Evolutionary conservation across 2,888 invertebrate genomes (phyloP), one percentile per base, ranked within the genome.

Genomic region (Teinopalpus imperialis): DNA sequence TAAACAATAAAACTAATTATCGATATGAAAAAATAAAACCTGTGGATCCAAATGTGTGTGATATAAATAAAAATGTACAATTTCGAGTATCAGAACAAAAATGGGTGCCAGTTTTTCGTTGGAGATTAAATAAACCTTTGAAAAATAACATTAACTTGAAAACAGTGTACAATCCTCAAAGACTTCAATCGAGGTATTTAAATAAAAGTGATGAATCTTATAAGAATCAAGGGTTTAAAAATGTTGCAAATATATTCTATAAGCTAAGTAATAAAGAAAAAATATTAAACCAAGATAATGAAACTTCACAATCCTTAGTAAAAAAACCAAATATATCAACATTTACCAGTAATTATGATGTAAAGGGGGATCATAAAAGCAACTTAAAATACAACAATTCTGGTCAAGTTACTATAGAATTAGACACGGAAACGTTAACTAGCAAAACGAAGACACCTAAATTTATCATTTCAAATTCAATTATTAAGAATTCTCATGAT

Each of bases 31-130:
- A 8, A 5, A 13, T 4, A 1, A 8, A 7, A 8, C 14, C 7
- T 14, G 14, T 3, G 4, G 10, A 20, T 18, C 12, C 26, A n/a
- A 42, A 20, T 6, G 3, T 8, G 13, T 42, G 42, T 34, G 26
- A 34, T 2, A 2, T 12, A 4, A 42, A 8, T 10, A 34, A 34
- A 12, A 20, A 26, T 27, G 6, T 6, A 12, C 14, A 42, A 20
- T 27, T 34, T 7, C 10, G 34, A 14, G 10, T 27, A 10, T 18
- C 34, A 12, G 42, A 34, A 27, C 12, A 7, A 34, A 34, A 27
- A 20, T 20, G 34, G 34, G 27, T 13, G 8, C 20, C 34, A 13
- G 1, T 7, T 2, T 9, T 9, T 27, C 13, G 13, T 14, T 20
- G n/a, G 13, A 7, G n/a, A 13, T 8, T 1, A 16, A n/a, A 14